Evolutionary conservation across 37 sponge, comb jelly and placozoan genomes (phyloP), one percentile per base, ranked within the genome.

Genomic region (Petrosia ficiformis): DNA sequence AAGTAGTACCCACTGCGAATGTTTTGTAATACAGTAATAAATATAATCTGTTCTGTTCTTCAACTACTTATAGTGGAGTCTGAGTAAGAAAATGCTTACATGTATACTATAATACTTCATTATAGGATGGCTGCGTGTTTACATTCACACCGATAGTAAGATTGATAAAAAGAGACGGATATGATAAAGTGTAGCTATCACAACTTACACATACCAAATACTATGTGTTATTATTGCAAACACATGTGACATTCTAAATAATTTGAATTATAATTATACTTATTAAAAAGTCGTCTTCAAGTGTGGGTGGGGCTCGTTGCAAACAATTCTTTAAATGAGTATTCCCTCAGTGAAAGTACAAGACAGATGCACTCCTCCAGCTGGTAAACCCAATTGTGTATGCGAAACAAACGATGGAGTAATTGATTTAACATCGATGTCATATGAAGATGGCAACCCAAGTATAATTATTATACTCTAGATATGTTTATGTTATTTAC

Each of bases 41-140:
- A n/a, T n/a, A n/a, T n/a, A n/a, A n/a, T n/a, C n/a, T n/a, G n/a
- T n/a, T n/a, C n/a, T n/a, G n/a, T n/a, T n/a, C n/a, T n/a, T n/a
- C n/a, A n/a, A n/a, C n/a, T n/a, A n/a, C n/a, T n/a, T n/a, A n/a
- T n/a, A n/a, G n/a, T n/a, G n/a, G n/a, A n/a, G n/a, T n/a, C n/a
- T n/a, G n/a, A 48, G 14, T 48, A 48, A 14, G 14, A 19, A 19
- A 48, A 19, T 48, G 54, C 54, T 48, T 48, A 19, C 54, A 48
- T 48, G 8, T 48, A 48, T 14, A 48, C 8, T 48, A 19, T 48
- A 48, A 19, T 14, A 19, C 14, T 48, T 19, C 54, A 48, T 14
- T n/a, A 61, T 61, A 61, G 63, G 63, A 61, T 61, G 63, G 63
- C 11, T 11, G 22, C 26, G 28, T 61, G 14, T 61, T 61, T 61